These are phyloP conservation scores for Argyrosomus regius DNA, from an alignment of 2,797 vertebrate genomes.

Conservation along the genomic window DNA sequence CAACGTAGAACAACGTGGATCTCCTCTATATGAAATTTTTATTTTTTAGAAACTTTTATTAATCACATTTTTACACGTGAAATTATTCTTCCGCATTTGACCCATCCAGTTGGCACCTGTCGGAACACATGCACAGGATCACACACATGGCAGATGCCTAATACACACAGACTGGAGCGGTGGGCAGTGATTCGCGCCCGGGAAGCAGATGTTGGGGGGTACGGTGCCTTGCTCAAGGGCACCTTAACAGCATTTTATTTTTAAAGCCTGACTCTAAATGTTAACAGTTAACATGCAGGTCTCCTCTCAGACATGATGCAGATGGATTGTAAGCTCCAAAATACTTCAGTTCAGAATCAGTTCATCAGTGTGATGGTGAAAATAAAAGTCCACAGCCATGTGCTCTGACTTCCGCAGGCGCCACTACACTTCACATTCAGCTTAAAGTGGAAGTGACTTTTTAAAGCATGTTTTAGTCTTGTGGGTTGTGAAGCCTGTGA, in stretches of 20 bases:
- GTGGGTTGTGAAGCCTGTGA: neutral
- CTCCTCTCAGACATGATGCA: neutral
- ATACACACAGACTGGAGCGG: no score
- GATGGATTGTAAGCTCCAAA: neutral
- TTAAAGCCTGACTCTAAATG: constrained; percentile 13
- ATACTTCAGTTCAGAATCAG: neutral
- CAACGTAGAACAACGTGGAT: neutral
- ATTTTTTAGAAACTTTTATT: no score
- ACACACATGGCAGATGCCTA: no score
- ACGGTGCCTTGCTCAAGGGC: no score
- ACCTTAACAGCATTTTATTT: neutral
- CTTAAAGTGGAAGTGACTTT: neutral
- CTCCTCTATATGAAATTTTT: neutral
- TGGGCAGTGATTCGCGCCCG: no score
- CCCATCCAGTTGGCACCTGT: no score
- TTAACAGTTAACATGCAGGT: neutral
- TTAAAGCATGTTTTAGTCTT: neutral
- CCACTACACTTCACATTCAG: neutral
- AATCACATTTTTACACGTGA: no score
- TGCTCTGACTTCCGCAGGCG: constrained; percentile 5
- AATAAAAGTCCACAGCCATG: neutral
- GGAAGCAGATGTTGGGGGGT: no score
- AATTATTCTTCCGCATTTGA: no score
- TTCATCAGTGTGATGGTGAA: neutral
- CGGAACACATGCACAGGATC: no score